Evolutionary conservation across 2,888 invertebrate species (phyloP).

Genomic region (Argynnis bischoffii): DNA sequence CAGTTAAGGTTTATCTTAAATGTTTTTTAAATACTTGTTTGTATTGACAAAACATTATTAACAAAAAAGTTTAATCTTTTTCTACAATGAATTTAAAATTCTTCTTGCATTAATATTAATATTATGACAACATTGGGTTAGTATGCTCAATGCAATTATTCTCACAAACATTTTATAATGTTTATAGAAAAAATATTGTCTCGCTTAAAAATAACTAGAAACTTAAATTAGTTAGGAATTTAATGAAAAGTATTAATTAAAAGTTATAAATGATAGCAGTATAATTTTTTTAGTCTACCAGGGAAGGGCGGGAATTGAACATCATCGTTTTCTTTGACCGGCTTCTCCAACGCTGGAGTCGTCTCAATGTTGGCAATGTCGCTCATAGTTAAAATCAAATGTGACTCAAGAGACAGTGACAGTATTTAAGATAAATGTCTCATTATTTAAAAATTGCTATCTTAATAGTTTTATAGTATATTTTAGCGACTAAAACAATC

Average conservation of each 20-base stretch:
- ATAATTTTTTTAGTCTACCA: slow-evolving; percentile 48
- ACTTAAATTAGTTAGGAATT: no score
- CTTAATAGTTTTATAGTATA: background rate
- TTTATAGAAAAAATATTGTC: no score
- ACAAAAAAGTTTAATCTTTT: no score
- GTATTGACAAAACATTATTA: no score
- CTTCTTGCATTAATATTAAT: no score
- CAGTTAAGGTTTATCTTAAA: background rate
- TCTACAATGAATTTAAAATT: no score
- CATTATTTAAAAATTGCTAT: slow-evolving; percentile 22
- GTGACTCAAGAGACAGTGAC: slow-evolving; percentile 14
- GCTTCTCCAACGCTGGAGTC: slow-evolving; percentile 63
- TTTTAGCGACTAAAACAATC: slow-evolving; percentile 1
- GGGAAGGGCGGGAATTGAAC: slow-evolving; percentile 74
- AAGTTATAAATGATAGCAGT: background rate
- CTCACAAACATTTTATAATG: no score
- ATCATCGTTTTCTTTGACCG: slow-evolving; percentile 58
- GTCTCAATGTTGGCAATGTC: slow-evolving; percentile 58
- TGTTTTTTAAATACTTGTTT: background rate
- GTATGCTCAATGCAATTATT: no score
- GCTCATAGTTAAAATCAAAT: slow-evolving; percentile 57
- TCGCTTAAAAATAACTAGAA: no score
- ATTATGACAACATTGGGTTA: no score
- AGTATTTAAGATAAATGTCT: slow-evolving; percentile 17
- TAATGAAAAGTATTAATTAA: background rate